Percentiles rank a stretch among this genome's conserved stretches.
These are phyloP conservation scores for Onychostruthus taczanowskii DNA, from an alignment of 2,113 vertebrate genomes.

Conservation along the genomic window DNA sequence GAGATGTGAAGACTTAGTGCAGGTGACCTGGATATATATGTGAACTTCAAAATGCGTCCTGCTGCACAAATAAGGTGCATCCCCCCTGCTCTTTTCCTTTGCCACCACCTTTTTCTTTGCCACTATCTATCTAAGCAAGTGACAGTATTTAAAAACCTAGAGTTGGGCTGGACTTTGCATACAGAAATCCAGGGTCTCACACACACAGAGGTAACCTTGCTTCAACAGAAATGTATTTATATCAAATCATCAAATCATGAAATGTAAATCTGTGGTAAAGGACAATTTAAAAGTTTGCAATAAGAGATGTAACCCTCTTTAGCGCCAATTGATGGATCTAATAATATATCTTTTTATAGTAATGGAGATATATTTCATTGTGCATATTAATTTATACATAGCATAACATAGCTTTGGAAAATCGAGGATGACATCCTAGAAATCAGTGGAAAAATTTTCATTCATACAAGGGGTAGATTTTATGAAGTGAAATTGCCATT, in stretches of 20 bases:
- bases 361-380: conserved; percentile 22
- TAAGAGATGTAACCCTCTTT: background rate
- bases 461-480: background rate
- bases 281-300: conserved; percentile 24
- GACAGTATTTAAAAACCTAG: background rate
- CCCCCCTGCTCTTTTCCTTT: background rate
- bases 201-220: background rate
- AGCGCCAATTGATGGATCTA: conserved; percentile 2
- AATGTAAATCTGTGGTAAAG: background rate
- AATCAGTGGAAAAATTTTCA: background rate
- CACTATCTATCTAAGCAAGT: background rate
- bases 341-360: conserved; percentile 8
- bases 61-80: background rate
- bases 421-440: background rate
- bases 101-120: background rate
- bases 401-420: background rate
- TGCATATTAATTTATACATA: background rate
- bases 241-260: conserved; percentile 39
- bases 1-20: background rate
- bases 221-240: background rate
- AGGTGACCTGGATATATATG: background rate
- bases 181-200: background rate
- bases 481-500: background rate
- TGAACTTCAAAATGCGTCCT: background rate
- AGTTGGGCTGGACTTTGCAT: background rate